A percentile compares a stretch with the other conserved stretches of the same genome.
Evolutionary conservation across 1,140 invertebrate species (phyloP).

Genomic region (Pogonomyrmex barbatus): DNA sequence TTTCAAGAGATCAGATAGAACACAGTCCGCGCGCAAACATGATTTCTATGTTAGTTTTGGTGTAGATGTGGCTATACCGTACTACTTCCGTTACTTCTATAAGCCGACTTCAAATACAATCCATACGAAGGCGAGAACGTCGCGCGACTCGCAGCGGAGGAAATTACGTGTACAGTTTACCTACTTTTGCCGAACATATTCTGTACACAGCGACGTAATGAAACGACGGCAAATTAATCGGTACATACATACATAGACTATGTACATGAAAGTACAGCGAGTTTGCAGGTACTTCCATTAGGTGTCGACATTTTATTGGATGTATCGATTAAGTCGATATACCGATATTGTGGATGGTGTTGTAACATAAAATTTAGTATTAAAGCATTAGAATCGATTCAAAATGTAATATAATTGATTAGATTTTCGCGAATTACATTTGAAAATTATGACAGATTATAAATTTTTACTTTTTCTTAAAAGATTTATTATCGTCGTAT

Average conservation of each 20-base stretch:
- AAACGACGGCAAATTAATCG: constrained; percentile 63
- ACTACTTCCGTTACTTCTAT: constrained; percentile 11
- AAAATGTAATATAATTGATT: constrained; percentile 19
- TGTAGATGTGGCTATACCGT: not conserved
- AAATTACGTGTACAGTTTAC: constrained; percentile 69
- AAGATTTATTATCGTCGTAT: not conserved
- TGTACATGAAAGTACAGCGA: constrained; percentile 43
- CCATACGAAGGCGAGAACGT: constrained; percentile 44
- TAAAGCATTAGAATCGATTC: not conserved
- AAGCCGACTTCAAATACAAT: constrained; percentile 43
- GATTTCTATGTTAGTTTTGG: constrained; percentile 3
- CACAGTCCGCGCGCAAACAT: constrained; percentile 20
- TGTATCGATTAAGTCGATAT: constrained; percentile 49
- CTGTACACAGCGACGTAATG: constrained; percentile 49
- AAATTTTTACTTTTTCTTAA: not conserved
- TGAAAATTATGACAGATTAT: not conserved
- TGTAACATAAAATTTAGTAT: not conserved
- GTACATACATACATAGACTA: not conserved
- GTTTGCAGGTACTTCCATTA: constrained; percentile 41
- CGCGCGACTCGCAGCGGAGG: constrained; percentile 47
- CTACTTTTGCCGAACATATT: constrained; percentile 60
- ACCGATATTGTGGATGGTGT: not conserved
- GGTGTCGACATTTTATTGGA: constrained; percentile 39
- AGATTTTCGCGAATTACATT: not conserved
- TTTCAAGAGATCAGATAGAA: constrained; percentile 5